Evolutionary conservation across 2,888 invertebrate genomes (phyloP), one percentile per base, ranked within the genome.

Genomic region (Ptycholaimellus sp.): DNA sequence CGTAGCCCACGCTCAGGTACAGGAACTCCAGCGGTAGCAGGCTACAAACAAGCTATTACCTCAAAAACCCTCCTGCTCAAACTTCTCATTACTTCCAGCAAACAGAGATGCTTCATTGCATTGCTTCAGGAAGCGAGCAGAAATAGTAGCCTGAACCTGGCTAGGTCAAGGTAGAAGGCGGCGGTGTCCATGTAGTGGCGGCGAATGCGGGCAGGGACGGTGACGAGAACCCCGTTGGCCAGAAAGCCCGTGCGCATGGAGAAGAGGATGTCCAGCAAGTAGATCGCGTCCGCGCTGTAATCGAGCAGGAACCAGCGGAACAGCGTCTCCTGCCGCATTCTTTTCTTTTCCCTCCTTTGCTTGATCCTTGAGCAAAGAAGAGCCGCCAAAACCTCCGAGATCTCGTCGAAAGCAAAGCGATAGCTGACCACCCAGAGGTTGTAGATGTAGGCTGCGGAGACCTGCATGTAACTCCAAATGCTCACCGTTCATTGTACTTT

Each of bases 391-490:
- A n/a, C n/a, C n/a, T n/a, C n/a, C n/a, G n/a, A n/a, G 56, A 87
- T 85, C 18, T 41, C 41, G 66, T 85, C 79, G 65, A 93, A 93
- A 66, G 90, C 83, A 70, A 85, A 90, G 65, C 90, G 75, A 70
- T 87, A 90, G 62, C 87, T 83, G 67, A 90, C 82, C 4, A 82
- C 82, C 85, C 83, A 85, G 59, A 85, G 79, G 65, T 85, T 85
- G 68, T 85, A 85, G 56, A 85, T 74, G 66, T 83, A 85, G 58
- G 83, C 83, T 58, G 83, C 72, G 49, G 82, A 82, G 50, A 31
- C n/a, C n/a, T n/a, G n/a, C n/a, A n/a, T n/a, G n/a, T n/a, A n/a
- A n/a, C n/a, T n/a, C n/a, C n/a, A n/a, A n/a, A n/a, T n/a, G n/a
- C n/a, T n/a, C n/a, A n/a, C n/a, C n/a, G n/a, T n/a, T n/a, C n/a